A percentile compares a stretch with the other conserved stretches of the same genome.
phyloP scores from a whole-genome alignment of 2,113 vertebrate species.

The Heterotis niloticus region DNA sequence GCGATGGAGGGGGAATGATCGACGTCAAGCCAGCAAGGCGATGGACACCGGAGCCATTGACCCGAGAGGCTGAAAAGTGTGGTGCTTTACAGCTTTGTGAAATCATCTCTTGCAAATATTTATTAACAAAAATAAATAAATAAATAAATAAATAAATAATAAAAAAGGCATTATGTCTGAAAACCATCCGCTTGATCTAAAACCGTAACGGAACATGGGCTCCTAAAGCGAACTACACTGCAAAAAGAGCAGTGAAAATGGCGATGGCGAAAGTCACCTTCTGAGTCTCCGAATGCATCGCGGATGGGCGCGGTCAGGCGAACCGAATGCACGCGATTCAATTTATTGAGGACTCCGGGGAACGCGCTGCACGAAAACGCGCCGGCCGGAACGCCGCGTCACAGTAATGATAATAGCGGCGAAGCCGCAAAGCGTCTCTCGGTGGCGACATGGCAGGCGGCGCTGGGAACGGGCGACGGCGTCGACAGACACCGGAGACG shows the following conservation, averaged over 20 bases:
- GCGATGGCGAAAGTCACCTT: neutral
- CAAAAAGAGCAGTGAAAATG: constrained; percentile 7
- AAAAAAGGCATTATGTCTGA: neutral
- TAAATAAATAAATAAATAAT: too few species aligned
- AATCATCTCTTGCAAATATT: constrained; percentile 7
- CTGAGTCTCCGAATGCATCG: neutral
- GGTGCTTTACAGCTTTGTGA: constrained; percentile 4
- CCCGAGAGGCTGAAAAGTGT: too few species aligned
- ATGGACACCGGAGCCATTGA: too few species aligned
- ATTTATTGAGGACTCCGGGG: too few species aligned
- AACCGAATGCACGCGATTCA: too few species aligned
- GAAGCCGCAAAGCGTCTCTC: neutral
- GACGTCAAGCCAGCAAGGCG: too few species aligned
- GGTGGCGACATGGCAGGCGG: neutral
- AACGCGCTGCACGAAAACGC: too few species aligned
- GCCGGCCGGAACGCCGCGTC: too few species aligned
- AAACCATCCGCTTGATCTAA: neutral
- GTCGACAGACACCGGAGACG: neutral
- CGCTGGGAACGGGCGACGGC: neutral
- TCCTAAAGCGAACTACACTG: neutral
- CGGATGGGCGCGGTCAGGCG: too few species aligned
- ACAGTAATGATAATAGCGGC: neutral
- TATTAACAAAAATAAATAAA: neutral
- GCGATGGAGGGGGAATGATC: too few species aligned
- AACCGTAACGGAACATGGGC: neutral